Conservation (phyloP, 1,140 invertebrate species). For the Caenorhabditis briggsae region DNA sequence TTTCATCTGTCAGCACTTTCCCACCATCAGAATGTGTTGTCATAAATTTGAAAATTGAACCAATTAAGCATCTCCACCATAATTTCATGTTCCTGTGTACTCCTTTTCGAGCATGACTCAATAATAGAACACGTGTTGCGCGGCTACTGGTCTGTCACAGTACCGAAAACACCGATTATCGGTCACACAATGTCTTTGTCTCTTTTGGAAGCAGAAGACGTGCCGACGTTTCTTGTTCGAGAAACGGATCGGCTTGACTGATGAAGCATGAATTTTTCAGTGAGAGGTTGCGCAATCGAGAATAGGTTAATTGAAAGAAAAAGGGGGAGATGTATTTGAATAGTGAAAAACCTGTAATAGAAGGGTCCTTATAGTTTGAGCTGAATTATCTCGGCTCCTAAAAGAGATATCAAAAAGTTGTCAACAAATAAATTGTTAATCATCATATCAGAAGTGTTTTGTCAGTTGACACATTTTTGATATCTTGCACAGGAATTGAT, state of each 20-base stretch:
- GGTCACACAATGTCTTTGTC: slow-evolving; percentile 42
- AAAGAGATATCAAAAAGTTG: too few species aligned
- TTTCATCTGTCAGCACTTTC: not conserved
- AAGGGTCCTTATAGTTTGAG: not conserved
- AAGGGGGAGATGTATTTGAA: not conserved
- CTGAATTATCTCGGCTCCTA: too few species aligned
- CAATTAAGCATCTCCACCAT: not conserved
- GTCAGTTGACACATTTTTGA: too few species aligned
- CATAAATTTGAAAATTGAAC: not conserved
- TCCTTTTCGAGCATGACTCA: slow-evolving; percentile 1
- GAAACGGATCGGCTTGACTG: not conserved
- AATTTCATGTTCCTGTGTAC: too few species aligned
- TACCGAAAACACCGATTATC: slow-evolving; percentile 24
- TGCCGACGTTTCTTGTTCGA: not conserved
- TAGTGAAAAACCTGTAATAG: not conserved
- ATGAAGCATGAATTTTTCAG: slow-evolving; percentile 41
- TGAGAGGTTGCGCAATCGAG: not conserved
- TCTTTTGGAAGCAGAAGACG: slow-evolving; percentile 28
- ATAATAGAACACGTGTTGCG: slow-evolving; percentile 44
- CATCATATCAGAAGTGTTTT: too few species aligned
- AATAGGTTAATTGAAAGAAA: not conserved
- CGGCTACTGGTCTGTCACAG: not conserved
- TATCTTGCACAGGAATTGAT: too few species aligned
- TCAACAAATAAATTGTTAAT: too few species aligned
- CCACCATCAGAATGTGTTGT: not conserved